Base-by-base conservation (phyloP, 2,888 invertebrate species). In the Lypha dubia region DNA sequence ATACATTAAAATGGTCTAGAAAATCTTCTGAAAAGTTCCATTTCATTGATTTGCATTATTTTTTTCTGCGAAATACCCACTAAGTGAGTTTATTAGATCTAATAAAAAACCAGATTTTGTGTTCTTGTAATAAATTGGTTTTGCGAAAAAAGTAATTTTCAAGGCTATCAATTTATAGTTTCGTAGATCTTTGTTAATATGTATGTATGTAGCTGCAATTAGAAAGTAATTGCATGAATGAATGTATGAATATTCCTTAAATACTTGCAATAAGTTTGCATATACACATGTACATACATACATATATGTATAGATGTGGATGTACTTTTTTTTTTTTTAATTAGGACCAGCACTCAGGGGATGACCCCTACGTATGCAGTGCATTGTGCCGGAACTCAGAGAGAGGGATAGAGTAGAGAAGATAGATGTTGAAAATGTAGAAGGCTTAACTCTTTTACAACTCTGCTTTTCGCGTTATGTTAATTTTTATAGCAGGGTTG, bases 21-120 rank as follows among this genome's bases (percentile, higher is more conserved):
- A 74, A 68, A 53, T 60, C 44, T 24, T 73, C 22, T 7, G 8
- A 58, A 15, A 62, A 58, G 70, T 76, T 81, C 81, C 70, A 70
- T 70, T 63, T 75, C 70, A 82, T 44, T 82, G 75, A 28, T 70
- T 82, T 70, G 63, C 38, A 76, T 63, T 75, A 56, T 51, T 65
- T 46, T 11, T 24, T 49, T 28, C 44, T 44, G 32, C 46, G 32
- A 38, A 28, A 63, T 20, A 8, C 32, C 3, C 32, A 56, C 28
- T 56, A 15, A n/a, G n/a, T 56, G 28, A 49, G 35, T 49, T 62
- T 56, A 28, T 15, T 46, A 41, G 9, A 9, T 46, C 44, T 13
- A 46, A 44, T 46, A 24, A 63, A 20, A 28, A 63, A 44, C 15
- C 0, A 62, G 13, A 41, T 41, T n/a, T 28, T 17, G 5, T n/a